A percentile compares a stretch with the other conserved stretches of the same genome.
phyloP scores from a whole-genome alignment of 2,113 vertebrate genomes.

The Phrynocephalus versicolor region DNA sequence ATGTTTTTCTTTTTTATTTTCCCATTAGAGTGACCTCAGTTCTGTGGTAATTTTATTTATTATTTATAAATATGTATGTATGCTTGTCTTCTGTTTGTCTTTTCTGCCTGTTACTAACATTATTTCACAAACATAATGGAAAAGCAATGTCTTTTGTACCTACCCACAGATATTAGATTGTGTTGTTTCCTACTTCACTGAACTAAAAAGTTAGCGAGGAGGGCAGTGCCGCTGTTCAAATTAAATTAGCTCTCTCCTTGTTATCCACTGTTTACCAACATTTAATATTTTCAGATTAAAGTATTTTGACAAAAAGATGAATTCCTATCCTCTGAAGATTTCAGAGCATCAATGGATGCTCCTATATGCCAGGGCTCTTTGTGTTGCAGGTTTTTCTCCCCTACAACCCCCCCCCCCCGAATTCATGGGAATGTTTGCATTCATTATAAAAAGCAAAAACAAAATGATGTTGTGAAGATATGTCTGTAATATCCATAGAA shows the following conservation, averaged over 20 bases:
- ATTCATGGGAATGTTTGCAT: neutral
- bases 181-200: constrained; percentile 11
- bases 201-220: neutral
- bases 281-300: constrained; percentile 22
- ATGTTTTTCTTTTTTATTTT: constrained; percentile 94
- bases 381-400: constrained; percentile 4
- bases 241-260: constrained; percentile 66
- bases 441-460: neutral
- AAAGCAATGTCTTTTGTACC: constrained; percentile 78
- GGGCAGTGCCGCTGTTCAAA: constrained; percentile 37
- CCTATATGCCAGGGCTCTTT: neutral
- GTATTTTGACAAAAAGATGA: constrained; percentile 17
- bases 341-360: neutral
- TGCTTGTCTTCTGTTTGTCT: constrained; percentile 76
- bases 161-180: constrained; percentile 8
- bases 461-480: neutral
- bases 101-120: constrained; percentile 75
- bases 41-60: constrained; percentile 98
- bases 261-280: constrained; percentile 67
- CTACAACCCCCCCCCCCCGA: no score
- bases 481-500: neutral
- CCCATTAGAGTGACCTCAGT: constrained; percentile 99
- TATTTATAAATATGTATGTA: constrained; percentile 82
- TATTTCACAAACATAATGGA: constrained; percentile 79
- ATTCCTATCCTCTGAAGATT: neutral